A percentile compares a stretch with the other conserved stretches of the same genome.
Conservation (phyloP, 1,140 invertebrate species). For the Psilanteris sp. region DNA sequence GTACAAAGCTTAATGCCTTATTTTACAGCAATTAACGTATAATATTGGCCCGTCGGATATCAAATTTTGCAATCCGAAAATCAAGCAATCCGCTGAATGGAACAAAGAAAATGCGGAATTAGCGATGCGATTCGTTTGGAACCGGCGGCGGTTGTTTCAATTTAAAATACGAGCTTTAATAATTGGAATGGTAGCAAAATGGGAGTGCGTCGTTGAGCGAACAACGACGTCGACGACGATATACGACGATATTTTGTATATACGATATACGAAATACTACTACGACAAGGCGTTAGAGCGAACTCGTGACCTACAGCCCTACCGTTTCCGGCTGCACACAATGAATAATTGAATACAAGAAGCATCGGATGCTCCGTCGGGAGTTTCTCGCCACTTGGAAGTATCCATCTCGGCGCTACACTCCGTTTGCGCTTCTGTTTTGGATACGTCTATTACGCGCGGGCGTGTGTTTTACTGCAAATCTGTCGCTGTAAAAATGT, state of each 20-base stretch:
- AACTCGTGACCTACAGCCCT: conserved; percentile 55
- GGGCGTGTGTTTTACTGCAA: background rate
- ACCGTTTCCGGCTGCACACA: conserved; percentile 46
- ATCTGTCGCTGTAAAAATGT: background rate
- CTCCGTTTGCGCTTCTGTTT: conserved; percentile 20
- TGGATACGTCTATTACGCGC: conserved; percentile 43
- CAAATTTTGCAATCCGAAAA: too few species aligned
- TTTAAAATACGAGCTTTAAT: background rate
- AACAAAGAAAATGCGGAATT: too few species aligned
- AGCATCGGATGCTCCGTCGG: conserved; percentile 45
- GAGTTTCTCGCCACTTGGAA: conserved; percentile 51
- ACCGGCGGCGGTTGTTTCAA: background rate
- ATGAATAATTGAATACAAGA: conserved; percentile 61
- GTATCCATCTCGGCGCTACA: conserved; percentile 41
- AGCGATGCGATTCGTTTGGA: background rate
- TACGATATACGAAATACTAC: background rate
- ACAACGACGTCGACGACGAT: conserved; percentile 4
- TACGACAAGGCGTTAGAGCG: conserved; percentile 22
- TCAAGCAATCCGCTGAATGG: too few species aligned
- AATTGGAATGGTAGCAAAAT: background rate
- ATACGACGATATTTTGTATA: conserved; percentile 5
- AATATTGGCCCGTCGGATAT: too few species aligned
- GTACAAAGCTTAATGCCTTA: too few species aligned
- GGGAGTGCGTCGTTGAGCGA: too few species aligned
- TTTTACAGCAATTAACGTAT: too few species aligned